Conservation (phyloP, 2,797 vertebrate species). For the Alfaro cultratus region DNA sequence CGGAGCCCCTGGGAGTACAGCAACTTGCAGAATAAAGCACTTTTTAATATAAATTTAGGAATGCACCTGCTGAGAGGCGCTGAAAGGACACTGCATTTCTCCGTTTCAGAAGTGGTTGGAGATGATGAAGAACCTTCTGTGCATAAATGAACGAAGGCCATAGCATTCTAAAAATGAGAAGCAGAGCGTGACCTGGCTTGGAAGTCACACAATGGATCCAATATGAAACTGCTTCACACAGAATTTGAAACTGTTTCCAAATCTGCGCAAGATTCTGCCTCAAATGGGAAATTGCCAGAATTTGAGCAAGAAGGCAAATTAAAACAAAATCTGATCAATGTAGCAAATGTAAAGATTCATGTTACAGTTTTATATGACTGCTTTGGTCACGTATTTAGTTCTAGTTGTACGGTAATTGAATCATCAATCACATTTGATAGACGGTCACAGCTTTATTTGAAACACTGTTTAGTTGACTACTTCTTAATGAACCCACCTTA, state of each 20-base stretch:
- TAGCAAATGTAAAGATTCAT: neutral
- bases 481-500: neutral
- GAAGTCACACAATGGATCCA: slow-evolving; percentile 17
- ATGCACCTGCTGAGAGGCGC: slow-evolving; percentile 69
- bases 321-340: neutral
- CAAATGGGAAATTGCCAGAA: neutral
- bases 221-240: slow-evolving; percentile 7
- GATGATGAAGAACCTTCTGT: slow-evolving; percentile 65
- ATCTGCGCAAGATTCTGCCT: neutral
- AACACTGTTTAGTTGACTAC: neutral
- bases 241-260: no score
- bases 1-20: slow-evolving; percentile 71
- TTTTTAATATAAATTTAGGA: slow-evolving; percentile 85
- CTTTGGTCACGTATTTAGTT: neutral
- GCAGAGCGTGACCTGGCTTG: slow-evolving; percentile 22
- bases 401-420: no score
- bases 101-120: slow-evolving; percentile 57
- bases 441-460: neutral
- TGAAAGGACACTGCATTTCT: slow-evolving; percentile 50
- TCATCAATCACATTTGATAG: neutral
- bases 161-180: slow-evolving; percentile 33
- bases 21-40: slow-evolving; percentile 79
- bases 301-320: no score
- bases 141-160: slow-evolving; percentile 46
- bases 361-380: neutral